A percentile compares a stretch with the other conserved stretches of the same genome.
phyloP scores from a whole-genome alignment of 2,797 vertebrate species.

The Pangasius larnaudii region DNA sequence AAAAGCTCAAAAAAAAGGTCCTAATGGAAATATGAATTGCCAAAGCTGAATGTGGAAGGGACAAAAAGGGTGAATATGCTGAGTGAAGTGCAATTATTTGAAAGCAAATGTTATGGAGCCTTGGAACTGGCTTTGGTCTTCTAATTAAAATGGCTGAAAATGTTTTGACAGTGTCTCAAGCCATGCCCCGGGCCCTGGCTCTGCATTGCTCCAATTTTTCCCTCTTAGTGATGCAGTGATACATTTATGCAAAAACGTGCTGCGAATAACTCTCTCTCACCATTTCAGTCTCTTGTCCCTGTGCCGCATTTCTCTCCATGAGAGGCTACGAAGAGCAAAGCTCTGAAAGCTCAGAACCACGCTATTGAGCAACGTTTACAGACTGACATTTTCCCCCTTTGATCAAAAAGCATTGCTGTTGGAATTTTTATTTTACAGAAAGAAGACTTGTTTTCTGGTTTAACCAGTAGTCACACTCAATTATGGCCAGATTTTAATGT shows the following conservation, averaged over 20 bases:
- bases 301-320: conserved; percentile 23
- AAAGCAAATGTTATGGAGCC: conserved; percentile 62
- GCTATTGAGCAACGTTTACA: conserved; percentile 11
- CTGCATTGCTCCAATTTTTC: conserved; percentile 54
- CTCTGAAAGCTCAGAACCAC: conserved; percentile 10
- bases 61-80: conserved; percentile 59
- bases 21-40: conserved; percentile 65
- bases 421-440: conserved; percentile 33
- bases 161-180: conserved; percentile 64
- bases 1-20: conserved; percentile 58
- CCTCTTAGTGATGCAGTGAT: conserved; percentile 58
- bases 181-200: conserved; percentile 57
- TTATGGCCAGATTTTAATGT: conserved; percentile 40
- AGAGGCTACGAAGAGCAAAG: conserved; percentile 30
- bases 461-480: conserved; percentile 30
- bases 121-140: conserved; percentile 58
- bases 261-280: conserved; percentile 55
- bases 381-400: not conserved
- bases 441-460: conserved; percentile 27
- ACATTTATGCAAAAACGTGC: conserved; percentile 62
- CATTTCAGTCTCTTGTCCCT: conserved; percentile 45
- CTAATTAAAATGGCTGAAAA: conserved; percentile 67
- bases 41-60: conserved; percentile 58
- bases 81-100: conserved; percentile 64
- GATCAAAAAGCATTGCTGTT: conserved; percentile 18